A percentile compares a stretch with the other conserved stretches of the same genome.
Evolutionary conservation across 2,797 vertebrate genomes (phyloP).

Genomic region (Synaphobranchus kaupii): DNA sequence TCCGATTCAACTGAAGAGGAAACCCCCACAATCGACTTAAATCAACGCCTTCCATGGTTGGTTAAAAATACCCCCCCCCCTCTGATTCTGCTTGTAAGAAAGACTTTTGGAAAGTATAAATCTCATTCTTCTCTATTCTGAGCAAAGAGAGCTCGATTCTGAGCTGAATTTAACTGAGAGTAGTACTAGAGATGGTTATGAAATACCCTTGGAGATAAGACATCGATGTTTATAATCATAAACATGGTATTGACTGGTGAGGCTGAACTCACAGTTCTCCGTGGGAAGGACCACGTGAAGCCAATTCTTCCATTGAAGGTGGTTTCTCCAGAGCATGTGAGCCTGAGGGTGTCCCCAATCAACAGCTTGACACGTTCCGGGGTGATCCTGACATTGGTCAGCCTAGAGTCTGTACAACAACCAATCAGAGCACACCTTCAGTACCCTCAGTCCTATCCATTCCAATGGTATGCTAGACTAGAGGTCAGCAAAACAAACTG

Average conservation of each 20-base stretch:
- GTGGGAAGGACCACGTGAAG: conserved; percentile 75
- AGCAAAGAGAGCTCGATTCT: not conserved
- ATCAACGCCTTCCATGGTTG: not conserved
- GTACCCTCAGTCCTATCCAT: not conserved
- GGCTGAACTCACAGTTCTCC: conserved; percentile 65
- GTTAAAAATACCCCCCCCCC: not conserved
- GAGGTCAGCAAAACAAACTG: not conserved
- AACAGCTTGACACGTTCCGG: conserved; percentile 63
- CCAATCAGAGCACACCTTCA: not conserved
- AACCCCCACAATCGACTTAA: not conserved
- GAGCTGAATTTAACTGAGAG: not conserved
- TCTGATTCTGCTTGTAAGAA: not conserved
- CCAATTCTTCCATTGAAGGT: conserved; percentile 69
- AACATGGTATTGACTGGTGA: not conserved
- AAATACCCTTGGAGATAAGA: not conserved
- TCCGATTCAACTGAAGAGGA: conserved; percentile 59
- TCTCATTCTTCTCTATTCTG: not conserved
- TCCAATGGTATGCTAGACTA: not conserved
- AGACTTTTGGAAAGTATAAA: not conserved
- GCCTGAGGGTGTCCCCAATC: conserved; percentile 73
- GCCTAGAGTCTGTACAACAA: conserved; percentile 47
- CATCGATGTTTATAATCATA: not conserved
- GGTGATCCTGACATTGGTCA: conserved; percentile 63
- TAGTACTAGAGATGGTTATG: not conserved
- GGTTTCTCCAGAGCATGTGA: conserved; percentile 79